These are phyloP conservation scores for Alosa sapidissima DNA, from an alignment of 2,797 vertebrate species.

Conservation along the genomic window DNA sequence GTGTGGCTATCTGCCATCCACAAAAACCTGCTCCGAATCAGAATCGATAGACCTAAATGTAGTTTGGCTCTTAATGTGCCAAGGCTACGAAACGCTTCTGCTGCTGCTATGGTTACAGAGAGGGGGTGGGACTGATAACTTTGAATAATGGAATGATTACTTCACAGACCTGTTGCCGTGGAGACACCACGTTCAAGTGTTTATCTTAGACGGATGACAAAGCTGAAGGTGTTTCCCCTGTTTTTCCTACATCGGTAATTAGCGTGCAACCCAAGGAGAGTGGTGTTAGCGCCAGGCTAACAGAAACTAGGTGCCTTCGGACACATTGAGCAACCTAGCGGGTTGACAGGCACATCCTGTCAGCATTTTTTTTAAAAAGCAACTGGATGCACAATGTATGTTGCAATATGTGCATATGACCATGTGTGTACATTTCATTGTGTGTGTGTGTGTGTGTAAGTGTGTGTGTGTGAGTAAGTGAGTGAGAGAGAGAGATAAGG, in stretches of 20 bases:
- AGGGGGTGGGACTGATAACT: slow-evolving; percentile 41
- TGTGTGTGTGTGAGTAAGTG: neutral
- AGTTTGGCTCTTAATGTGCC: slow-evolving; percentile 50
- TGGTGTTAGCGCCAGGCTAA: neutral
- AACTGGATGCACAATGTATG: neutral
- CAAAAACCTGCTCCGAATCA: neutral
- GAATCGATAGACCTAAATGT: neutral
- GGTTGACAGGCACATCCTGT: neutral
- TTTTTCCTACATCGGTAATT: slow-evolving; percentile 25
- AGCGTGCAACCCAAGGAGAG: neutral
- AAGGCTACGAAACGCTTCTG: slow-evolving; percentile 41
- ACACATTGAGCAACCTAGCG: neutral
- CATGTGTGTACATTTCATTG: neutral
- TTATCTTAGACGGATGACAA: slow-evolving; percentile 47
- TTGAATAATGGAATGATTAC: slow-evolving; percentile 69
- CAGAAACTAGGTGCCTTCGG: slow-evolving; percentile 1
- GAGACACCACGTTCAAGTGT: slow-evolving; percentile 56
- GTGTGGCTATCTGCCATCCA: neutral
- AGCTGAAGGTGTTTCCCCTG: slow-evolving; percentile 44
- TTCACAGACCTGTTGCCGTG: slow-evolving; percentile 52
- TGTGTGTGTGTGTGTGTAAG: neutral
- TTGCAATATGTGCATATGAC: neutral
- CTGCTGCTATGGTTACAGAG: slow-evolving; percentile 59
- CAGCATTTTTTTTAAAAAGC: neutral
- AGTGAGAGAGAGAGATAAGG: neutral